Evolutionary conservation across 2,888 invertebrate genomes (phyloP), one percentile per base, ranked within the genome.

Genomic region (Piscicola geometra): DNA sequence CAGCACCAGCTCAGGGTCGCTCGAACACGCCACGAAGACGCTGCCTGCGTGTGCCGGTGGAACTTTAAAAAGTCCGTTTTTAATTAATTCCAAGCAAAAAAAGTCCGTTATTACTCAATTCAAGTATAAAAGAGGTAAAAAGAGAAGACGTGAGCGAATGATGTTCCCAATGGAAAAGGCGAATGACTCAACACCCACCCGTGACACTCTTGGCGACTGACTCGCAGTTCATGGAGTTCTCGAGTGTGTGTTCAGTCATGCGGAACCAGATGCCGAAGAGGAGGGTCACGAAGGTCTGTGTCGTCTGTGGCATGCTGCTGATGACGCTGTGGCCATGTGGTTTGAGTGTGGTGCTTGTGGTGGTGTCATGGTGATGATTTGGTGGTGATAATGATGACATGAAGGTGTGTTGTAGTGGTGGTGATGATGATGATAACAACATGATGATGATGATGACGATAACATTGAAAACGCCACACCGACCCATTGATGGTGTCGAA

Each of bases 401-500:
- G 41, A 15, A 56, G n/a, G n/a, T 5, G 5, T 56, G n/a, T 9
- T 56, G 60, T 56, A 3, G n/a, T 56, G 60, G 25, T 56, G 60
- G 25, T 56, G 3, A n/a, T 56, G 60, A 15, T 41, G 41, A 15
- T 41, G n/a, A 67, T 18, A 67, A 35, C 28, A 30, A 32, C 67
- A 41, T 5, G 9, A 71, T 15, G 18, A 64, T 32, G n/a, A 21
- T 9, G 15, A 15, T 15, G 41, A 41, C 41, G 15, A 41, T 9
- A 41, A 41, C 5, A 41, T n/a, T n/a, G 15, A 41, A 41, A 5
- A 41, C 41, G 15, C 5, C 5, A n/a, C 15, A 28, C 68, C 52
- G n/a, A 94, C 95, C 91, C 91, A 87, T 94, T 91, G 85, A 97
- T 94, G 86, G 93, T 91, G 85, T 93, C 92, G 83, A 93, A 90